Evolutionary conservation across 1,140 invertebrate species (phyloP).

Genomic region (Pollicipes pollicipes): DNA sequence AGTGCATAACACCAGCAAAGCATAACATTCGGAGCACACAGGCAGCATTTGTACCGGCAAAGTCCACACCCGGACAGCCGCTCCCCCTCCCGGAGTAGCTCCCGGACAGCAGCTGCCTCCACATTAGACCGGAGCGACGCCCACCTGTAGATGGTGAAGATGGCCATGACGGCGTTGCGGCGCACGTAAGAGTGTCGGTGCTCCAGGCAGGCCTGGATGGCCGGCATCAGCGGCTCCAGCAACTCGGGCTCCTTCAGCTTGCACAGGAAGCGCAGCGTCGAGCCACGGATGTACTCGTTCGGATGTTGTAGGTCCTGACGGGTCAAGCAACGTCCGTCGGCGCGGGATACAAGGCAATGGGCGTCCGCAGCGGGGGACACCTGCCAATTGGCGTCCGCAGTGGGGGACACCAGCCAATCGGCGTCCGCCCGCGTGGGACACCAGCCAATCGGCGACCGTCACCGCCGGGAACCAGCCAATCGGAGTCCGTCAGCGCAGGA

Average conservation of each 20-base stretch:
- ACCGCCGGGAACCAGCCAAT: too few species aligned
- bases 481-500: too few species aligned
- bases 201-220: conserved; percentile 84
- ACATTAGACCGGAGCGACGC: conserved; percentile 19
- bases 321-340: conserved; percentile 1
- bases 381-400: too few species aligned
- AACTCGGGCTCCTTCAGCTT: conserved; percentile 97
- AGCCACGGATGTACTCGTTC: conserved; percentile 96
- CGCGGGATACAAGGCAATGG: too few species aligned
- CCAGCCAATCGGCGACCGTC: too few species aligned
- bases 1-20: too few species aligned
- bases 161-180: conserved; percentile 92
- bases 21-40: too few species aligned
- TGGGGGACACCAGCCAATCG: too few species aligned
- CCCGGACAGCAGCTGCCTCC: neutral
- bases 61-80: neutral
- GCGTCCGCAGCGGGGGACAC: too few species aligned
- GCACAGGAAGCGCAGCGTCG: conserved; percentile 88
- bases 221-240: conserved; percentile 93
- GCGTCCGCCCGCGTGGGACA: too few species aligned
- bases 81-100: neutral
- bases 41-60: too few species aligned
- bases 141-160: conserved; percentile 94
- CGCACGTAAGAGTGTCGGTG: conserved; percentile 96
- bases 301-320: conserved; percentile 89